A percentile compares a stretch with the other conserved stretches of the same genome.
These are phyloP conservation scores for Drosophila koepferae DNA, from an alignment of 2,888 invertebrate genomes.

Conservation along the genomic window DNA sequence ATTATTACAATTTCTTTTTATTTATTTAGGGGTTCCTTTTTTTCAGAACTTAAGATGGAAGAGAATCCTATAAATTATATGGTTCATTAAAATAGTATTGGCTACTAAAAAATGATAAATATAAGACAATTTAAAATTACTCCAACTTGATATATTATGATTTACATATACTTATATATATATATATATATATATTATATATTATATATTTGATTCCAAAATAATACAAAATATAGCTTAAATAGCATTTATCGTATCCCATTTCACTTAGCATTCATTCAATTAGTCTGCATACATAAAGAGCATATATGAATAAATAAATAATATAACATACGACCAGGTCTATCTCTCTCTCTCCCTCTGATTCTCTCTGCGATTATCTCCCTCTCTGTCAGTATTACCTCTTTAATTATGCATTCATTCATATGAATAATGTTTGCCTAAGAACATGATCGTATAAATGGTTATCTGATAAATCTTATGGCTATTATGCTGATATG, in stretches of 20 bases:
- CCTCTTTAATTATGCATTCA: slow-evolving; percentile 6
- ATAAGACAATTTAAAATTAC: no score
- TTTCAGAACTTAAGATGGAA: no score
- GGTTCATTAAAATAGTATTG: no score
- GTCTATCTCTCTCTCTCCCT: no score
- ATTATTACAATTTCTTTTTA: no score
- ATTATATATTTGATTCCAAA: no score
- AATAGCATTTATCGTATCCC: neutral
- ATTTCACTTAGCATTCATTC: neutral
- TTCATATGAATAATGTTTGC: slow-evolving; percentile 1
- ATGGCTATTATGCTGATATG: slow-evolving; percentile 21
- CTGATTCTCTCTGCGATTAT: no score
- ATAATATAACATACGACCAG: neutral
- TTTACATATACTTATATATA: neutral
- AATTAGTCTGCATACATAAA: neutral
- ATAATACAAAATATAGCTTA: neutral
- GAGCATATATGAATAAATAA: slow-evolving; percentile 2
- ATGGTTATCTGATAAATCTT: slow-evolving; percentile 23
- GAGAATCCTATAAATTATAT: no score
- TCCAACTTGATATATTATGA: neutral
- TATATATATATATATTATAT: no score
- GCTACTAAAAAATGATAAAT: no score
- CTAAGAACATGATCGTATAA: slow-evolving; percentile 2
- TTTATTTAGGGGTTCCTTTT: no score
- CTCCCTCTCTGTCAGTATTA: neutral